These are phyloP conservation scores for Corbicula japonica DNA, from an alignment of 2,888 invertebrate genomes.

Conservation along the genomic window DNA sequence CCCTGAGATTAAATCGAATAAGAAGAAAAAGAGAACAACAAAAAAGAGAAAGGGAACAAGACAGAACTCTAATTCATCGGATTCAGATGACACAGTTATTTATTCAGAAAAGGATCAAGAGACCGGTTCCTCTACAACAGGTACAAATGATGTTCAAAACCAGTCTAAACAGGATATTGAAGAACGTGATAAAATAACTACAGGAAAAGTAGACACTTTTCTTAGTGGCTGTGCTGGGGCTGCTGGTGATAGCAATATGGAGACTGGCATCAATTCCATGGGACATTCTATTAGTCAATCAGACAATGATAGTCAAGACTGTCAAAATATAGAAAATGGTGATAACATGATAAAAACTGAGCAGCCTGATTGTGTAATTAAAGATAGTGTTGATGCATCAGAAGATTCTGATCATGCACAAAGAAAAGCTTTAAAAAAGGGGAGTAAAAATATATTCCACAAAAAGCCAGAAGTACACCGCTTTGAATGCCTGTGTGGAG, in stretches of 20 bases:
- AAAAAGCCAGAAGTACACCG: conserved; percentile 51
- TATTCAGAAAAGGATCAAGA: conserved; percentile 20
- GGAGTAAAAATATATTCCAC: conserved; percentile 53
- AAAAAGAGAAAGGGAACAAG: conserved; percentile 23
- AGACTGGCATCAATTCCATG: no score
- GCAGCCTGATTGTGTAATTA: no score
- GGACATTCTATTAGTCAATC: no score
- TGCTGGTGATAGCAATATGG: no score
- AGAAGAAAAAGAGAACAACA: conserved; percentile 32
- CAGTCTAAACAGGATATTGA: not conserved
- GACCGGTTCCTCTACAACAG: no score
- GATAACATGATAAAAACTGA: no score
- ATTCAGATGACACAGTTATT: conserved; percentile 30
- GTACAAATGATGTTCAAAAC: conserved; percentile 1
- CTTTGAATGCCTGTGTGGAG: conserved; percentile 88
- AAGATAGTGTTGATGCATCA: no score
- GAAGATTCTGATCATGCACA: not conserved
- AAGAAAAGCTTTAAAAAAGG: not conserved
- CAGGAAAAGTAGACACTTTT: no score
- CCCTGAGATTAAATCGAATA: conserved; percentile 2
- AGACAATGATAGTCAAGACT: no score
- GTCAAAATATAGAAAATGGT: no score
- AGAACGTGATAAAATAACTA: no score
- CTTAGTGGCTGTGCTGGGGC: no score
- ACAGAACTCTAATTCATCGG: not conserved